phyloP scores from a whole-genome alignment of 1,140 invertebrate species.

The Drosophila navojoa region DNA sequence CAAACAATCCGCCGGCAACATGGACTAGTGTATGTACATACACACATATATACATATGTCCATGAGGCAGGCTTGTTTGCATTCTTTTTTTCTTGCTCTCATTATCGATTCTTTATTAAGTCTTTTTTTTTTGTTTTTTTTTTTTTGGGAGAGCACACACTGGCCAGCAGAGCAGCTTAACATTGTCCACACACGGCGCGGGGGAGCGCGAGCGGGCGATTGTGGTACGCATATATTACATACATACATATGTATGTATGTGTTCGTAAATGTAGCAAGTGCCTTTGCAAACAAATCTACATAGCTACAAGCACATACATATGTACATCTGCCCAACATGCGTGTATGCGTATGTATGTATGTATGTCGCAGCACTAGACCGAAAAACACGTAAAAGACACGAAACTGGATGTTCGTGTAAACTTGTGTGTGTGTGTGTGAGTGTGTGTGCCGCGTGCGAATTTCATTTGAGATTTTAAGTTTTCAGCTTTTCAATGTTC shows the following conservation, averaged over 20 bases:
- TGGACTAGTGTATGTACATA: background rate
- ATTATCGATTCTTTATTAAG: constrained; percentile 47
- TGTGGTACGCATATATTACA: background rate
- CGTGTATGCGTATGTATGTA: background rate
- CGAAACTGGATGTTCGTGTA: background rate
- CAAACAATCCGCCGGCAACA: background rate
- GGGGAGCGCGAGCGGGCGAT: background rate
- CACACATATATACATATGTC: background rate
- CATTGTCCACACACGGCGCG: background rate
- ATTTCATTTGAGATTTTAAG: constrained; percentile 21
- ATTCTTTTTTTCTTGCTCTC: constrained; percentile 22
- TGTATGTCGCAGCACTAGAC: background rate
- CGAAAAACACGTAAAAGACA: constrained; percentile 15
- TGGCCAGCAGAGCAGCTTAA: constrained; percentile 17
- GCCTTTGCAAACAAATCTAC: background rate
- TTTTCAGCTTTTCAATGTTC: constrained; percentile 43
- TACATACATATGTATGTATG: no score
- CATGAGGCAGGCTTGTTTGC: constrained; percentile 14
- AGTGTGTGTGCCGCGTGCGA: constrained; percentile 1
- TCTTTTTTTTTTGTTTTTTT: constrained; percentile 2
- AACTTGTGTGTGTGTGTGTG: background rate
- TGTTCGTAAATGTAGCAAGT: no score
- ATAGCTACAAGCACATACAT: background rate
- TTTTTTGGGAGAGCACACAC: background rate
- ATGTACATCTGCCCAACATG: background rate